Conservation (phyloP, 2,888 invertebrate species). For the Eledone cirrhosa region DNA sequence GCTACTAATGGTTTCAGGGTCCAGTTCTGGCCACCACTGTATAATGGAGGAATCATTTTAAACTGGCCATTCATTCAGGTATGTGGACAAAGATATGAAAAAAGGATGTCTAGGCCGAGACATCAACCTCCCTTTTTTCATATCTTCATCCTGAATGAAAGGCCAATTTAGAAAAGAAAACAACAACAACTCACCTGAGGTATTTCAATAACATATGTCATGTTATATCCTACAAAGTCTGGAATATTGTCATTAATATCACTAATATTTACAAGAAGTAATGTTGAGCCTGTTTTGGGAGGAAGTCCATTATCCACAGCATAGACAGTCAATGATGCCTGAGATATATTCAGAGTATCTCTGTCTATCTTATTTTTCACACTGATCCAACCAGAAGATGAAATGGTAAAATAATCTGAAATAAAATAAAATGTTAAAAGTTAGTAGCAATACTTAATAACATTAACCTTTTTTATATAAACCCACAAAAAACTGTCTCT, state of each 20-base stretch:
- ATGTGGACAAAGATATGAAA: too few relatives aligned
- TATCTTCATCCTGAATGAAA: too few relatives aligned
- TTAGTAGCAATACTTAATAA: not conserved
- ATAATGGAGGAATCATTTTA: too few relatives aligned
- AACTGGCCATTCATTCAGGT: too few relatives aligned
- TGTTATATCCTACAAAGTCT: conserved; percentile 18
- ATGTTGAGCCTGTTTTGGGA: not conserved
- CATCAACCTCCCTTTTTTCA: too few relatives aligned
- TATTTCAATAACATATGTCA: conserved; percentile 26
- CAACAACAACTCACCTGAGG: conserved; percentile 1
- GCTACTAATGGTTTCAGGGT: too few relatives aligned
- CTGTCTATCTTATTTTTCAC: conserved; percentile 25
- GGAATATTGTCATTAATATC: conserved; percentile 25
- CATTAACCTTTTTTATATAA: too few relatives aligned
- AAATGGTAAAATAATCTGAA: conserved; percentile 26
- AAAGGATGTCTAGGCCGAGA: too few relatives aligned
- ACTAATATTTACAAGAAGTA: conserved; percentile 7
- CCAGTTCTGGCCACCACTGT: too few relatives aligned
- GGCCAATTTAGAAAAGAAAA: too few relatives aligned
- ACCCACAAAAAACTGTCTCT: too few relatives aligned
- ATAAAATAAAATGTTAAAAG: not conserved
- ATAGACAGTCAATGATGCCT: not conserved
- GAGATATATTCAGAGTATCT: not conserved
- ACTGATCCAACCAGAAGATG: conserved; percentile 12
- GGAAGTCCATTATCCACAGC: conserved; percentile 22